phyloP scores from a whole-genome alignment of 1,140 invertebrate species.

The Asbolus verrucosus region DNA sequence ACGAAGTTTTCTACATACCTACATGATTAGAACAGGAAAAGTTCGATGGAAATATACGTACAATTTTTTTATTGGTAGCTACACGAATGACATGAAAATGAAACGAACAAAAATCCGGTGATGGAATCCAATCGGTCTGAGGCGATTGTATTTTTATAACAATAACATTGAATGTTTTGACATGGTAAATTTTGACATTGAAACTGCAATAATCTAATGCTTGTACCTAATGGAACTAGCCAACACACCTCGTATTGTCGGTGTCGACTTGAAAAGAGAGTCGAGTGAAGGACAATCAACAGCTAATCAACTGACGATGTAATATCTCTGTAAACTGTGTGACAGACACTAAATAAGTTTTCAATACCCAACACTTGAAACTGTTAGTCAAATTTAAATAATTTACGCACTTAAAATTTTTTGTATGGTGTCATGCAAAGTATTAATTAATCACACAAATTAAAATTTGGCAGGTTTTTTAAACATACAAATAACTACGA shows the following conservation, averaged over 20 bases:
- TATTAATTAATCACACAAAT: constrained; percentile 6
- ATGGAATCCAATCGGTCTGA: neutral
- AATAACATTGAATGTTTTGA: constrained; percentile 19
- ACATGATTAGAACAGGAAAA: too few relatives aligned
- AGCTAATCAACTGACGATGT: constrained; percentile 17
- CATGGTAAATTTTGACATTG: constrained; percentile 34
- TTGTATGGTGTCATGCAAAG: too few relatives aligned
- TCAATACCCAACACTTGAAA: neutral
- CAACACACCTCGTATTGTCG: constrained; percentile 47
- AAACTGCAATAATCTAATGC: constrained; percentile 18
- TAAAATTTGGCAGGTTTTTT: constrained; percentile 24
- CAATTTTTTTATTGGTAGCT: too few relatives aligned
- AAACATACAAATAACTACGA: neutral
- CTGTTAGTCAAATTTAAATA: too few relatives aligned
- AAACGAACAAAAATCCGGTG: neutral
- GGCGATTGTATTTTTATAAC: constrained; percentile 15
- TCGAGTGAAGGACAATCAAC: constrained; percentile 35
- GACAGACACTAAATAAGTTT: neutral
- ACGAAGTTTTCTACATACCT: too few relatives aligned
- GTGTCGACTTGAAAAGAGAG: constrained; percentile 27
- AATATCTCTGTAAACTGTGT: neutral
- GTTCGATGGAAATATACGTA: too few relatives aligned
- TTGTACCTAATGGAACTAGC: constrained; percentile 16
- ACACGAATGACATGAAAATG: too few relatives aligned
- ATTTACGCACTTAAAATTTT: too few relatives aligned